Conservation (phyloP, 2,888 invertebrate species). For the Drepanosiphum platanoidis region DNA sequence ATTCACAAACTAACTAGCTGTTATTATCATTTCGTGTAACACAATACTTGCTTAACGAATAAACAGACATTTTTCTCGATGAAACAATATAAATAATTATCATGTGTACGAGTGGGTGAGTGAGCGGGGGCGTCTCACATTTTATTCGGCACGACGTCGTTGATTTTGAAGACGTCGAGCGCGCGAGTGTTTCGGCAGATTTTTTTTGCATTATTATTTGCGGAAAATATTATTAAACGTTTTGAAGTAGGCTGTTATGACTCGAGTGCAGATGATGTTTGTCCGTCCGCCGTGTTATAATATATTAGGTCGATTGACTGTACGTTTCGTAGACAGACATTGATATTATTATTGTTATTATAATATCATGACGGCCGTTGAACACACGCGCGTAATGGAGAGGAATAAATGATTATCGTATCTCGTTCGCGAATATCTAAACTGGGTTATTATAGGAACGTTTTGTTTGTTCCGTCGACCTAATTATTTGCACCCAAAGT, state of each 20-base stretch:
- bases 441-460: not conserved
- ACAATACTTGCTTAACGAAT: no score
- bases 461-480: not conserved
- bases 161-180: no score
- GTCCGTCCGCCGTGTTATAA: not conserved
- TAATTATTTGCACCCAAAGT: not conserved
- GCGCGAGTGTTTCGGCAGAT: no score
- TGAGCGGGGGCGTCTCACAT: no score
- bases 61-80: no score
- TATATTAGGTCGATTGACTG: not conserved
- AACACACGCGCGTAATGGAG: not conserved
- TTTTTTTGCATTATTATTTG: no score
- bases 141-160: no score
- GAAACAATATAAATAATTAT: no score
- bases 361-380: not conserved
- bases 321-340: not conserved
- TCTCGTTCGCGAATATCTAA: not conserved
- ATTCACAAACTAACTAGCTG: no score
- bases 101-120: no score
- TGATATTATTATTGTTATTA: no score
- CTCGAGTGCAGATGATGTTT: not conserved
- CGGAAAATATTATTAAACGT: not conserved
- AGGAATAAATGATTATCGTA: not conserved
- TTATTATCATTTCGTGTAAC: no score
- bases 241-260: not conserved